phyloP scores from a whole-genome alignment of 64 coral and sea anemone genomes.

The Trachythela sp. region DNA sequence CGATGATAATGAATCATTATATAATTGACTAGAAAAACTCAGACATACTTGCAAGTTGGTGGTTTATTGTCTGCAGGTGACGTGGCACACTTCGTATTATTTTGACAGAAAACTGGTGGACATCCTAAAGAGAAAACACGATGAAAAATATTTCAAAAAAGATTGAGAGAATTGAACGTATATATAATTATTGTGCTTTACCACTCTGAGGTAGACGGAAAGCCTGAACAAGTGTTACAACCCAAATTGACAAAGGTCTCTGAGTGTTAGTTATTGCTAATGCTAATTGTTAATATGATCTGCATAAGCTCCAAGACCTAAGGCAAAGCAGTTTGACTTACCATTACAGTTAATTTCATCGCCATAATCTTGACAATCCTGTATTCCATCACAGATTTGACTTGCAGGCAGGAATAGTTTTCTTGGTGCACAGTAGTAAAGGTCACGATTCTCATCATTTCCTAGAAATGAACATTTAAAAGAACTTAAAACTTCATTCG shows the following conservation, averaged over 20 bases:
- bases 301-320: too few relatives aligned
- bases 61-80: background rate
- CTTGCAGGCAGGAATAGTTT: background rate
- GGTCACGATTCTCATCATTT: background rate
- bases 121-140: background rate
- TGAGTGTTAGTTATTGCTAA: too few relatives aligned
- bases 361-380: background rate
- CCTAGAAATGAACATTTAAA: background rate
- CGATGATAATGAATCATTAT: background rate
- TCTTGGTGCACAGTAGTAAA: background rate
- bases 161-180: too few relatives aligned
- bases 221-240: too few relatives aligned
- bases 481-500: too few relatives aligned
- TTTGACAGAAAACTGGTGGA: background rate
- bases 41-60: background rate
- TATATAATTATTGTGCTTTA: too few relatives aligned
- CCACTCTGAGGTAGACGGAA: too few relatives aligned
- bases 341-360: background rate
- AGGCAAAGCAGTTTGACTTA: background rate
- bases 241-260: too few relatives aligned
- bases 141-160: too few relatives aligned
- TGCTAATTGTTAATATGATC: too few relatives aligned
- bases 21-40: background rate
- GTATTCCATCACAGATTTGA: background rate
- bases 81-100: background rate